phyloP scores from a whole-genome alignment of 2,888 invertebrate genomes.

The Limnephilus auricula region DNA sequence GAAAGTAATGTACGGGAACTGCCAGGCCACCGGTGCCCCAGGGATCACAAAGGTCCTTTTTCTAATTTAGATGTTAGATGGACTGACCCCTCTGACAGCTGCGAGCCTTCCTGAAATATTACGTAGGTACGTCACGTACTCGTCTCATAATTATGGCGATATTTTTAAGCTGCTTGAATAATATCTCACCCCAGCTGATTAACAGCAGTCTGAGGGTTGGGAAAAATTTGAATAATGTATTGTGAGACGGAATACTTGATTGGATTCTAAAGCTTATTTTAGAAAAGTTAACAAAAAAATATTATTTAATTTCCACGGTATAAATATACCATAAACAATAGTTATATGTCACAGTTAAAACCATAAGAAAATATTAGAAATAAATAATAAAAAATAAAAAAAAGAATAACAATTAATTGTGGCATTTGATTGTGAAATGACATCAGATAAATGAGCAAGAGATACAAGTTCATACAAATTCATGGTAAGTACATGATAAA shows the following conservation, averaged over 20 bases:
- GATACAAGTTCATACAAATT: too few species aligned
- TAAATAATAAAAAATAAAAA: too few species aligned
- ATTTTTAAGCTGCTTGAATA: constrained; percentile 52
- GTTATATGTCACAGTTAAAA: too few species aligned
- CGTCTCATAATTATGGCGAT: constrained; percentile 50
- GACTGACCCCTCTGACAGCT: constrained; percentile 26
- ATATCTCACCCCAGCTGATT: constrained; percentile 28
- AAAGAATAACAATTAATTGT: too few species aligned
- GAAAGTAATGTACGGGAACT: constrained; percentile 23
- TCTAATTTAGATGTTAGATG: constrained; percentile 50
- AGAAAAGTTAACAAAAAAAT: too few species aligned
- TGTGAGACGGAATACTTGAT: not conserved
- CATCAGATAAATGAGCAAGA: too few species aligned
- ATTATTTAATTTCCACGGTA: too few species aligned
- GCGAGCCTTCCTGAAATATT: constrained; percentile 26
- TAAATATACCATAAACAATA: too few species aligned
- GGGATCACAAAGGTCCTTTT: constrained; percentile 49
- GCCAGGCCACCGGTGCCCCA: not conserved
- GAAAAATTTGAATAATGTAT: constrained; percentile 29
- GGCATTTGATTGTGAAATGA: too few species aligned
- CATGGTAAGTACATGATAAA: too few species aligned
- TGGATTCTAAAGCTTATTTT: not conserved
- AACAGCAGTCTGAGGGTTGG: constrained; percentile 10
- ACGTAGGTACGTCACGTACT: constrained; percentile 49
- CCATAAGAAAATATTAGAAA: too few species aligned